phyloP scores from a whole-genome alignment of 2,888 invertebrate genomes.

The Orthonevra nobilis region DNA sequence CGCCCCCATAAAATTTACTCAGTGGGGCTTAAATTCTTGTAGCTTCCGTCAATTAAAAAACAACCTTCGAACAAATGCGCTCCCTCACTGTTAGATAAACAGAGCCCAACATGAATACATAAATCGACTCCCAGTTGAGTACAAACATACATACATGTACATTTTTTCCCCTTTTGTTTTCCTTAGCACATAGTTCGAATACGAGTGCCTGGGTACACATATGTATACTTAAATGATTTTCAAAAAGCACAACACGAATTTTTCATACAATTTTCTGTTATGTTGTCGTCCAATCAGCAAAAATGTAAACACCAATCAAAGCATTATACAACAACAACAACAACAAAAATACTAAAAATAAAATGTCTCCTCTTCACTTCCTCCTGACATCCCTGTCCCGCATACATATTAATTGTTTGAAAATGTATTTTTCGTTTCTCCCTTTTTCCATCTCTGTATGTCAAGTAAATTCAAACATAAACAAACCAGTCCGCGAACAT shows the following conservation, averaged over 20 bases:
- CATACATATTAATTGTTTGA: constrained; percentile 43
- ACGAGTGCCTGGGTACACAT: too few relatives aligned
- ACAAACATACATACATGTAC: not conserved
- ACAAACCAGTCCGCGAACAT: too few relatives aligned
- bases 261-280: not conserved
- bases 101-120: not conserved
- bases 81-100: not conserved
- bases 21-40: not conserved
- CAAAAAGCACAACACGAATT: constrained; percentile 11
- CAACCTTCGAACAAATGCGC: constrained; percentile 32
- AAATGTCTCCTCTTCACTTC: too few relatives aligned
- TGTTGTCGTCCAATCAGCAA: constrained; percentile 7
- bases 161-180: not conserved
- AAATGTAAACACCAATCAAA: constrained; percentile 13
- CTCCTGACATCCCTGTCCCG: not conserved
- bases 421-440: constrained; percentile 47
- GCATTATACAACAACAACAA: too few relatives aligned
- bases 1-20: not conserved
- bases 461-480: constrained; percentile 55
- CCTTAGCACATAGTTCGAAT: too few relatives aligned
- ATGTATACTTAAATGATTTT: too few relatives aligned
- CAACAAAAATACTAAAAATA: not conserved
- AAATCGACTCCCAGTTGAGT: not conserved
- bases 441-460: too few relatives aligned
- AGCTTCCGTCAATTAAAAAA: constrained; percentile 14